phyloP scores from a whole-genome alignment of 2,797 vertebrate genomes.

The Dendrocincla fuliginosa region DNA sequence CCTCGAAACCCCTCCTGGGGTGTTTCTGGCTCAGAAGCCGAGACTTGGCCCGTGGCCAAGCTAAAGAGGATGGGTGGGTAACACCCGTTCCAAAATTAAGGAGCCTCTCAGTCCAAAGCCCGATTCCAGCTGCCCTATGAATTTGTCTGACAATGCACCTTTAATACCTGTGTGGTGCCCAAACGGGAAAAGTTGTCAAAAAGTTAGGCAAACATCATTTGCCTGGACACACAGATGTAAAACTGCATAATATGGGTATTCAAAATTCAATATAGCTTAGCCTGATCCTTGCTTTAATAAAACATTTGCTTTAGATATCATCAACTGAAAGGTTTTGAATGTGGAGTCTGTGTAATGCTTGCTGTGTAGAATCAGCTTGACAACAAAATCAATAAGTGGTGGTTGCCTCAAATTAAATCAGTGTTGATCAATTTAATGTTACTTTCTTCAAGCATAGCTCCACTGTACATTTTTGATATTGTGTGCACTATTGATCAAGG shows the following conservation, averaged over 20 bases:
- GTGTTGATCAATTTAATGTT: slow-evolving; percentile 40
- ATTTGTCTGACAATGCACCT: neutral
- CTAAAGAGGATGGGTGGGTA: neutral
- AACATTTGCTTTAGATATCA: neutral
- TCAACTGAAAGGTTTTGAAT: neutral
- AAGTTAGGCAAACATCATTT: neutral
- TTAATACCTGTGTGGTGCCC: neutral
- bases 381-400: slow-evolving; percentile 2
- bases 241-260: neutral
- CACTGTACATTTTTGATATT: neutral
- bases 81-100: neutral
- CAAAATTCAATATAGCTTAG: neutral
- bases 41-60: neutral
- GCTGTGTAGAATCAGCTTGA: neutral
- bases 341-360: neutral
- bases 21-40: neutral
- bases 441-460: neutral
- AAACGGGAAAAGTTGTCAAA: neutral
- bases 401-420: slow-evolving; percentile 46
- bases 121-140: fast-evolving
- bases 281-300: neutral
- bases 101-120: neutral
- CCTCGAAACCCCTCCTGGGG: neutral
- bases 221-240: neutral
- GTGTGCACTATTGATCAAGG: neutral